phyloP scores from a whole-genome alignment of 2,113 vertebrate species.

The Antigone vipio region DNA sequence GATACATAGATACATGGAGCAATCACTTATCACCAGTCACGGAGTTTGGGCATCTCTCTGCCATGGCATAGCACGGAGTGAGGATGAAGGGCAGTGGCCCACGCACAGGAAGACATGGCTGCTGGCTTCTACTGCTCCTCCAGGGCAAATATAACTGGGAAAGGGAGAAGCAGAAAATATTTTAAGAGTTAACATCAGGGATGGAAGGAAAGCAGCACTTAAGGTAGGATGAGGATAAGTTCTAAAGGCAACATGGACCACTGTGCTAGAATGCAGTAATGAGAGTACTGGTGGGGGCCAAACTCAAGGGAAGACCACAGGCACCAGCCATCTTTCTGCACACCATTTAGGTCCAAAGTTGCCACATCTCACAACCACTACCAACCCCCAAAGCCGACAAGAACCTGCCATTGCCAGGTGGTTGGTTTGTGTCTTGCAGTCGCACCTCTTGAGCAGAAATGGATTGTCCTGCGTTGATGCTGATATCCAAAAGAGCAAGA shows the following conservation, averaged over 20 bases:
- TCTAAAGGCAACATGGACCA: not conserved
- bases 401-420: not conserved
- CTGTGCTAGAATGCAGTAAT: not conserved
- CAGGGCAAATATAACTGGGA: not conserved
- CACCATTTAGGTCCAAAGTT: not conserved
- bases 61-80: not conserved
- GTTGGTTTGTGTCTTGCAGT: not conserved
- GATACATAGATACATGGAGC: not conserved
- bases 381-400: not conserved
- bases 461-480: not conserved
- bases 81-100: not conserved
- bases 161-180: not conserved
- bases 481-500: not conserved
- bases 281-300: not conserved
- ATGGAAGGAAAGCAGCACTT: not conserved
- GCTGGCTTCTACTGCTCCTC: not conserved
- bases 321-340: not conserved
- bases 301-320: not conserved
- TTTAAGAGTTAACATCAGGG: not conserved
- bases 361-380: not conserved
- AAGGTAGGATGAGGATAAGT: not conserved
- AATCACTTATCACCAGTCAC: not conserved
- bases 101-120: not conserved
- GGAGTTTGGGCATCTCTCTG: not conserved
- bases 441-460: not conserved